Percentiles rank a stretch among this genome's conserved stretches.
Evolutionary conservation across 2,888 invertebrate genomes (phyloP).

Genomic region (Caradrina kadenii): DNA sequence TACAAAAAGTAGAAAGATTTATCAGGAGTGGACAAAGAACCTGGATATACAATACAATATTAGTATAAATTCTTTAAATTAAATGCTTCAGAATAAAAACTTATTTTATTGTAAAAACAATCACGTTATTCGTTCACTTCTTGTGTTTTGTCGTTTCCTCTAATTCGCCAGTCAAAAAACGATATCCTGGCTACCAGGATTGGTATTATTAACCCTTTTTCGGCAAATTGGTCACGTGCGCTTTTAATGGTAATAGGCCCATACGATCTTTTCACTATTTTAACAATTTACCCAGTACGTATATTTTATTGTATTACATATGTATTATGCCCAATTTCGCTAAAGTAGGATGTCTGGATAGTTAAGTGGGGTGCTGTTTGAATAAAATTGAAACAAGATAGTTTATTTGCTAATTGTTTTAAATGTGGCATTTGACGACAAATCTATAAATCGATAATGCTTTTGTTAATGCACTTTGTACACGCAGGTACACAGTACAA

Average conservation of each 20-base stretch:
- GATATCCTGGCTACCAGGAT: not conserved
- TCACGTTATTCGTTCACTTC: not conserved
- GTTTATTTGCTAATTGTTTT: not conserved
- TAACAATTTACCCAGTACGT: not conserved
- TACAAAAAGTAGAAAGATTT: too few species aligned
- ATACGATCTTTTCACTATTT: conserved; percentile 26
- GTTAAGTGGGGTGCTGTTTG: not conserved
- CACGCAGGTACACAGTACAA: not conserved
- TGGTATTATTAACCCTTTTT: conserved; percentile 16
- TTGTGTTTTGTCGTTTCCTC: not conserved
- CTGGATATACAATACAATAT: too few species aligned
- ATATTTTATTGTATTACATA: conserved; percentile 3
- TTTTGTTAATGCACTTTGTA: not conserved
- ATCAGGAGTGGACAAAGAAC: too few species aligned
- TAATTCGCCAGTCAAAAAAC: conserved; percentile 13
- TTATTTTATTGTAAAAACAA: not conserved
- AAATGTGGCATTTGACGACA: not conserved
- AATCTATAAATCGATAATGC: not conserved
- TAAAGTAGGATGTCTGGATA: not conserved
- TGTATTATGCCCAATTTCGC: not conserved
- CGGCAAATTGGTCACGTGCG: conserved; percentile 36
- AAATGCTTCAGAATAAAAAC: not conserved
- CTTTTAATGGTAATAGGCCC: conserved; percentile 18
- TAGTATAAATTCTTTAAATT: too few species aligned
- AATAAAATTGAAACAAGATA: conserved; percentile 13